Evolutionary conservation across 2,113 vertebrate species (phyloP), one percentile per base, ranked within the genome.

Genomic region (Paramisgurnus dabryanus): DNA sequence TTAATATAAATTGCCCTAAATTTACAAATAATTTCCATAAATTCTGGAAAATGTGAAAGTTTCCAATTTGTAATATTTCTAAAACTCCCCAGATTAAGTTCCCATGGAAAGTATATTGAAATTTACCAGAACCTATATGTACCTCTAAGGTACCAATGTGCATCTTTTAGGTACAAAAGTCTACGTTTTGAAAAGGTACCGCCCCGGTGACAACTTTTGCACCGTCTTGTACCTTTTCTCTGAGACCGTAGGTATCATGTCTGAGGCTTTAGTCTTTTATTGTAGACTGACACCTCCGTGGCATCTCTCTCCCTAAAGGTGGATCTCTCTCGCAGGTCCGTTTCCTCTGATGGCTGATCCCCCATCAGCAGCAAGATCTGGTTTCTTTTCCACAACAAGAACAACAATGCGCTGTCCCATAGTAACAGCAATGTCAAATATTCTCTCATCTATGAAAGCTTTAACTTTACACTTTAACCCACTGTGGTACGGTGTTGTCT

Each of bases 361-460:
- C n/a, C 15, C 15, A 22, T 3, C 49, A 13, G 73, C 11, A 66
- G 67, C 47, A 81, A 61, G 69, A 76, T 81, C 67, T 2, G 22
- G 7, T 83, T 81, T 71, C 80, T 72, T 78, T 80, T 61, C 75
- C 68, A 76, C 64, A 79, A 81, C 79, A 80, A 71, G 22, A 13
- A 39, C 12, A 80, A 73, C 70, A 76, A 85, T 55, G 45, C n/a
- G 15, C 6, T 12, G 8, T 64, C 50, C 58, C 13, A 17, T n/a
- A 67, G 71, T 45, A 63, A 63, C 40, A 47, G 8, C 3, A 43
- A 8, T 47, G 41, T 49, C 67, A 53, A 18, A 49, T 41, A 12
- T 64, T 43, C 58, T 78, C 43, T 18, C 79, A 64, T 57, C 67
- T 66, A 9, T 49, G 13, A 10, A 39, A 71, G 66, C 49, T 9